phyloP scores from a whole-genome alignment of 2,113 vertebrate genomes.

The Sebastes fasciatus region DNA sequence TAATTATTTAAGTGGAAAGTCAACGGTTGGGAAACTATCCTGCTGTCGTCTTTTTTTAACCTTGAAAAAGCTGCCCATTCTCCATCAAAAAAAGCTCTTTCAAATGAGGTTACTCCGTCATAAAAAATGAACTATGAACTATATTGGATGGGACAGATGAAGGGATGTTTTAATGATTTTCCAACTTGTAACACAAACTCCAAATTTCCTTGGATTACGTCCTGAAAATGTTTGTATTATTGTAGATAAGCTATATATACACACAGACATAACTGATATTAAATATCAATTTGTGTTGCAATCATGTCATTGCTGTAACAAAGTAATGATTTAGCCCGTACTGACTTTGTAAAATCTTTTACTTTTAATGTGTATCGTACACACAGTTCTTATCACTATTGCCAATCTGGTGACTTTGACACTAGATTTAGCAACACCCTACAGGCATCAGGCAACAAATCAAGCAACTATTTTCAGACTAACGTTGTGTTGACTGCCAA shows the following conservation, averaged over 20 bases:
- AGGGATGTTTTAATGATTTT: not conserved
- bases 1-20: slow-evolving; percentile 64
- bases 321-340: not conserved
- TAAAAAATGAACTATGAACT: not conserved
- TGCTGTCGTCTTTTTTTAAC: not conserved
- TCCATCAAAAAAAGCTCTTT: not conserved
- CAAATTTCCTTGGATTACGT: not conserved
- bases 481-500: not conserved
- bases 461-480: not conserved
- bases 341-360: not conserved
- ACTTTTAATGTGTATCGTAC: not conserved
- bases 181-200: not conserved
- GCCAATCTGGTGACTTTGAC: not conserved
- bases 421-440: slow-evolving; percentile 1
- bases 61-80: not conserved
- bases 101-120: not conserved
- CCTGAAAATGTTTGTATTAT: not conserved
- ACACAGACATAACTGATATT: not conserved
- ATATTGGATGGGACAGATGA: not conserved
- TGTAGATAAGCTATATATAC: not conserved
- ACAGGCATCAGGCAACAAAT: not conserved
- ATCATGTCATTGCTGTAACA: not conserved
- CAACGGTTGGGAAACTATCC: slow-evolving; percentile 42
- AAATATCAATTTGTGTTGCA: not conserved
- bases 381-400: not conserved